Percentiles rank a stretch among this genome's conserved stretches.
phyloP scores from a whole-genome alignment of 2,113 vertebrate genomes.

The Ceratotherium simum region DNA sequence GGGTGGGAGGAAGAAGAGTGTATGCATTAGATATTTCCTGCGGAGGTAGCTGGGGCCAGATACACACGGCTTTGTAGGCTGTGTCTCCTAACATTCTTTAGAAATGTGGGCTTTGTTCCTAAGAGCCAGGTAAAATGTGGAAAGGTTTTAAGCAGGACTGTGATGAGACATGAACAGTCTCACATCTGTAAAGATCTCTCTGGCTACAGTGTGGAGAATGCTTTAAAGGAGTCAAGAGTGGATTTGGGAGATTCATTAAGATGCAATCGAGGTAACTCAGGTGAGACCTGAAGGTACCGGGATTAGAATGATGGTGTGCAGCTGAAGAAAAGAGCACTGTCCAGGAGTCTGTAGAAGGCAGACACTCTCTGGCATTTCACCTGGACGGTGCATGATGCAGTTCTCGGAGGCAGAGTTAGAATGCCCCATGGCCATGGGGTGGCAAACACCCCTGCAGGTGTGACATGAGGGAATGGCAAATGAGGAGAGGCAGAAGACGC shows the following conservation, averaged over 20 bases:
- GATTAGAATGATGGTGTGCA: neutral
- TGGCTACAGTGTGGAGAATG: neutral
- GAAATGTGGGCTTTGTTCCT: neutral
- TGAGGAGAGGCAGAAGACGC: neutral
- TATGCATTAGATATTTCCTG: neutral
- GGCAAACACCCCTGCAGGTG: neutral
- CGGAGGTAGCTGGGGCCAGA: neutral
- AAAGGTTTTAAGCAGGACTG: neutral
- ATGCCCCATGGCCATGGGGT: neutral
- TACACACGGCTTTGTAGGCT: fast-evolving
- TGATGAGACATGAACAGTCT: neutral
- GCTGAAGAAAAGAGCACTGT: neutral
- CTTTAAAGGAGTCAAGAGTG: neutral
- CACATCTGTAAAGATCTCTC: neutral
- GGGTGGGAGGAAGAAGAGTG: neutral
- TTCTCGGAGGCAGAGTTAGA: neutral
- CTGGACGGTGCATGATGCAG: neutral
- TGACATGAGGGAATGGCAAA: neutral
- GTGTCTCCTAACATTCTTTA: neutral
- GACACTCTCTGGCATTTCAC: neutral
- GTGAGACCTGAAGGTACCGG: neutral
- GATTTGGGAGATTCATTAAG: neutral
- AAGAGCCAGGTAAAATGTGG: neutral
- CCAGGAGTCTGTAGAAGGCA: neutral
- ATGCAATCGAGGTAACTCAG: neutral